Evolutionary conservation across 2,113 vertebrate genomes (phyloP).

Genomic region (Porphyrio hochstetteri): DNA sequence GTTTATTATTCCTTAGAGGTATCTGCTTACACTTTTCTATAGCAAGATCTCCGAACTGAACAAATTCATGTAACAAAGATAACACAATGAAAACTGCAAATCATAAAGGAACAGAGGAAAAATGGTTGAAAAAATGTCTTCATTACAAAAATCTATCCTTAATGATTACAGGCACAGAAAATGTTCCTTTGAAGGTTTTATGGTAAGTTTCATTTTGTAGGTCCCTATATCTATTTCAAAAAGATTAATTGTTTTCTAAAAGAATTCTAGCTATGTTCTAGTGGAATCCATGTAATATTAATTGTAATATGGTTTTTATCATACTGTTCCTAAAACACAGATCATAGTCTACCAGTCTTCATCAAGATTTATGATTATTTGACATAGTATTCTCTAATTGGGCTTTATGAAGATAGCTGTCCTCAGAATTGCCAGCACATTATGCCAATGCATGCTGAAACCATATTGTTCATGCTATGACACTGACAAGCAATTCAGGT

Average conservation of each 20-base stretch:
- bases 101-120: not conserved
- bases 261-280: not conserved
- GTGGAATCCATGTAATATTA: not conserved
- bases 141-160: not conserved
- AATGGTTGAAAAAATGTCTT: not conserved
- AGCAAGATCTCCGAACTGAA: not conserved
- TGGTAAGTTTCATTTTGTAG: not conserved
- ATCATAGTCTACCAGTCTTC: not conserved
- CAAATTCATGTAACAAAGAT: not conserved
- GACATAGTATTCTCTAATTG: not conserved
- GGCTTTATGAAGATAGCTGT: not conserved
- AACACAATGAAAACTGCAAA: not conserved
- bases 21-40: conserved; percentile 11
- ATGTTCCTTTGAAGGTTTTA: not conserved
- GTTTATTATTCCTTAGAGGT: conserved; percentile 38
- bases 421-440: not conserved
- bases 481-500: not conserved
- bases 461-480: not conserved
- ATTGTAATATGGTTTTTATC: not conserved
- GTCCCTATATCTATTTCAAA: not conserved
- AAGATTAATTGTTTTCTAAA: not conserved
- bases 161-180: not conserved
- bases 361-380: conserved; percentile 14
- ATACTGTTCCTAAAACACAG: not conserved
- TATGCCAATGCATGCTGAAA: not conserved